These are phyloP conservation scores for Drosophila pseudotalamancana DNA, from an alignment of 2,888 invertebrate genomes.

Conservation along the genomic window DNA sequence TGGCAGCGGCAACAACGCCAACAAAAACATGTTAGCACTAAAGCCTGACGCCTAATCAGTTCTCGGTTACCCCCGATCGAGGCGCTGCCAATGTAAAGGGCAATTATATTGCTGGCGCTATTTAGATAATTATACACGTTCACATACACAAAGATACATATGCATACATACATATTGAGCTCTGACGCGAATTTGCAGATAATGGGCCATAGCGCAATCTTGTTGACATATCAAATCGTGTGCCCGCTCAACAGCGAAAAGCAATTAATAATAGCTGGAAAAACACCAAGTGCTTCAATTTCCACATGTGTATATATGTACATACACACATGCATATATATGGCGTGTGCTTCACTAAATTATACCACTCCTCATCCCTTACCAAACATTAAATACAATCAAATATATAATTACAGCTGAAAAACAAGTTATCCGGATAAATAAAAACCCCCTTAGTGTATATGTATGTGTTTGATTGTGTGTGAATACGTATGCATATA, in stretches of 20 bases:
- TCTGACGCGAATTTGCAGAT: slow-evolving; percentile 18
- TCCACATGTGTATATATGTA: too few relatives aligned
- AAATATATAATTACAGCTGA: slow-evolving; percentile 25
- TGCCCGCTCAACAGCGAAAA: slow-evolving; percentile 44
- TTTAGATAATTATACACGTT: slow-evolving; percentile 54
- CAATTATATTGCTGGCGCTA: slow-evolving; percentile 31
- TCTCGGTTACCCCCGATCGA: slow-evolving; percentile 37
- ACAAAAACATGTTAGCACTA: background rate
- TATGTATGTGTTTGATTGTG: background rate
- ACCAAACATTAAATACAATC: slow-evolving; percentile 1
- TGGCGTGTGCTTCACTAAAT: slow-evolving; percentile 2
- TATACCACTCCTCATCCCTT: background rate
- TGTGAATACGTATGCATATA: background rate
- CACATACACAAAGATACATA: background rate
- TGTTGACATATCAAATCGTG: slow-evolving; percentile 51
- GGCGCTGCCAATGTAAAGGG: background rate
- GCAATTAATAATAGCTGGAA: slow-evolving; percentile 63
- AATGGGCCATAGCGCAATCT: slow-evolving; percentile 45
- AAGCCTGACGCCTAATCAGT: slow-evolving; percentile 55
- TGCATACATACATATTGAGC: slow-evolving; percentile 1
- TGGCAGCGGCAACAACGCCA: slow-evolving; percentile 10
- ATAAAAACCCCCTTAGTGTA: slow-evolving; percentile 4
- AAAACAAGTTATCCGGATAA: slow-evolving; percentile 10
- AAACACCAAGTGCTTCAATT: slow-evolving; percentile 46
- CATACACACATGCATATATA: background rate